Evolutionary conservation across 2,797 vertebrate species (phyloP).

Genomic region (Cyclopterus lumpus): DNA sequence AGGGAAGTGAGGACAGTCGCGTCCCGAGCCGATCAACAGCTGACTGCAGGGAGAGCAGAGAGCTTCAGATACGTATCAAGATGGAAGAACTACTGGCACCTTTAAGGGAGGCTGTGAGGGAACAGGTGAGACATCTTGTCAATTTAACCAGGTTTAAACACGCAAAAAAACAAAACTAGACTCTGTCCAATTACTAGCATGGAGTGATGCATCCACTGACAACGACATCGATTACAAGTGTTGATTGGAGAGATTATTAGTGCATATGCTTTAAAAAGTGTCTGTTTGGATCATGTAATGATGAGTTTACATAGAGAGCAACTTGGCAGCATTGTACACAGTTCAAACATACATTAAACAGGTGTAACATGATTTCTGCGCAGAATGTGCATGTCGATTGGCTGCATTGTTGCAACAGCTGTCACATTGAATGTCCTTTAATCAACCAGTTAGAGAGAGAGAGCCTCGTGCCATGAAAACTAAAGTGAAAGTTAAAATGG

Average conservation of each 20-base stretch:
- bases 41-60: neutral
- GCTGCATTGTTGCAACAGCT: neutral
- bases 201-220: too few relatives aligned
- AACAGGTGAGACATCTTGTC: constrained; percentile 48
- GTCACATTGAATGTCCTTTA: neutral
- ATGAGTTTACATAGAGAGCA: neutral
- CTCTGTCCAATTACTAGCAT: neutral
- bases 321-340: rapidly evolving
- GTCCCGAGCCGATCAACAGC: neutral
- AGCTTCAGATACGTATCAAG: neutral
- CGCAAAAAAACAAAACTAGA: neutral
- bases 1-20: neutral
- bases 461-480: neutral
- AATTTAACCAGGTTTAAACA: neutral
- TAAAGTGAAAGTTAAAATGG: neutral
- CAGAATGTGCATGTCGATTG: neutral
- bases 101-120: constrained; percentile 55
- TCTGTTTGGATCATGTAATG: neutral
- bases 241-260: neutral
- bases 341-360: neutral
- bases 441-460: neutral
- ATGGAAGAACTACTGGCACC: constrained; percentile 64
- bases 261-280: too few relatives aligned
- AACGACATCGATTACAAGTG: neutral
- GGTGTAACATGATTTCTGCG: neutral